Evolutionary conservation across 2,888 invertebrate genomes (phyloP).

Genomic region (Ecdyonurus torrentis): DNA sequence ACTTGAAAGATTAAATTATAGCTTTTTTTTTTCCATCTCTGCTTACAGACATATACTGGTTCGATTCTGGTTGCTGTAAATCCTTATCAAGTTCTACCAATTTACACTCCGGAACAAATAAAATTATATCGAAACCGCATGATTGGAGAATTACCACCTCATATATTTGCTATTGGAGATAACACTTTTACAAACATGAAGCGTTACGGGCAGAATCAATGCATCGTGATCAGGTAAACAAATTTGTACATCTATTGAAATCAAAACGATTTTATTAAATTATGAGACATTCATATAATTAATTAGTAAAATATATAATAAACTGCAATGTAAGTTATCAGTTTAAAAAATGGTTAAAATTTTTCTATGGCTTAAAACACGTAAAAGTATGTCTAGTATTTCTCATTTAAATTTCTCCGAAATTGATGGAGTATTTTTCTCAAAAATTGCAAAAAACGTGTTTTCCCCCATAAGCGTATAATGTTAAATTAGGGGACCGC

Average conservation of each 20-base stretch:
- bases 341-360: too few species aligned
- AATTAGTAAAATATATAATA: conserved; percentile 7
- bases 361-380: too few species aligned
- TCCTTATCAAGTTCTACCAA: conserved; percentile 87
- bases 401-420: too few species aligned
- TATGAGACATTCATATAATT: conserved; percentile 4
- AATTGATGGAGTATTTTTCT: too few species aligned
- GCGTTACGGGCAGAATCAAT: conserved; percentile 61
- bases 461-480: too few species aligned
- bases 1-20: too few species aligned
- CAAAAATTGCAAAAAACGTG: too few species aligned
- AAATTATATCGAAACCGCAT: conserved; percentile 62
- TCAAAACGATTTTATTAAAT: background rate
- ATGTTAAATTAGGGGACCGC: too few species aligned
- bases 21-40: too few species aligned
- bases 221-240: conserved; percentile 75
- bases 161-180: conserved; percentile 91
- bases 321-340: conserved; percentile 4
- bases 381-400: too few species aligned
- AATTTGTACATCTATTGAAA: too few species aligned
- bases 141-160: conserved; percentile 78
- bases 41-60: conserved; percentile 81
- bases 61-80: conserved; percentile 90
- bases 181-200: conserved; percentile 73
- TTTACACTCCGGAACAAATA: conserved; percentile 81